Evolutionary conservation across 2,888 invertebrate genomes (phyloP), one percentile per base, ranked within the genome.

Genomic region (Sympetrum striolatum): DNA sequence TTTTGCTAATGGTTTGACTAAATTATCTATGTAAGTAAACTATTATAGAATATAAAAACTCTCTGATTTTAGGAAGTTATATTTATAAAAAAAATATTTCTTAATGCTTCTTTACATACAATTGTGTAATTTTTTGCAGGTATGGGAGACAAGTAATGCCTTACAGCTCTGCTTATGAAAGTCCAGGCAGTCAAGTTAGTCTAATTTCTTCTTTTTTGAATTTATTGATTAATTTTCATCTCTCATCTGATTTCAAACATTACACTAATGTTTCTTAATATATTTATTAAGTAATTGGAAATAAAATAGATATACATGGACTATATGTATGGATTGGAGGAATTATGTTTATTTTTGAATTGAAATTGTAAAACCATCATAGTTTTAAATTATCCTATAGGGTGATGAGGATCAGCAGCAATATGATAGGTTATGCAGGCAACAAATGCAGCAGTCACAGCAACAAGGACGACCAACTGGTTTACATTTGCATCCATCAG

Each of bases 391-490:
- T 22, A 37, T 60, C n/a, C 35, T 82, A 39, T 22, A 90, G 91
- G 91, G 79, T 44, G 81, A 90, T 31, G 91, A 91, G n/a, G 91
- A 91, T 18, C 82, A 86, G 60, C 86, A 86, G n/a, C 86, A 86
- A 14, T 86, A 91, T 90, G 91, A 91, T 18, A 91, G 90, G 64
- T 53, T 90, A 14, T 91, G 90, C 79, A 80, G 90, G 90, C 90
- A 90, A 37, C 91, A 91, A 12, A 91, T 92, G 39, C 92, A 92
- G 80, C 92, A 92, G 90, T 90, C 92, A 81, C 91, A 91, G 58
- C 90, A 90, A 25, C 90, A 48, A 31, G 37, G 60, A n/a, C 86
- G 86, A 64, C 86, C 86, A 4, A 86, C 86, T n/a, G 86, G 81
- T n/a, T 64, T 81, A 8, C 90, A 82, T 64, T 73, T 73, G 25